phyloP scores from a whole-genome alignment of 2,113 vertebrate species.

The Neolamprologus hecqui region DNA sequence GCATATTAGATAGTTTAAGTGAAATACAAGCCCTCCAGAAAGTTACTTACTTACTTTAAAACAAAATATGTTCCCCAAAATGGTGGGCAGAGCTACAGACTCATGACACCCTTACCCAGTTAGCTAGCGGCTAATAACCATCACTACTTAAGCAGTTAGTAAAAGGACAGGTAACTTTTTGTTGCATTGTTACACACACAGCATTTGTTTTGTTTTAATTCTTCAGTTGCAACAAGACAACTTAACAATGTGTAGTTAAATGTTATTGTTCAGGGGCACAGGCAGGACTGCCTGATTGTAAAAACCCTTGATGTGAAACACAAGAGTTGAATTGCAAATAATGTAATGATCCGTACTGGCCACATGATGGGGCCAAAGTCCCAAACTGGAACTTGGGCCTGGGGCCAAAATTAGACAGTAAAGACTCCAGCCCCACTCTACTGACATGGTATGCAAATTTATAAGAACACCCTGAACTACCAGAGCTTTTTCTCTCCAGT shows the following conservation, averaged over 20 bases:
- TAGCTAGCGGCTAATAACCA: background rate
- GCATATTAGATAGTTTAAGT: background rate
- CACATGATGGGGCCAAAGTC: background rate
- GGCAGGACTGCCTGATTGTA: background rate
- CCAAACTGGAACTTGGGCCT: background rate
- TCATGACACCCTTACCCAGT: background rate
- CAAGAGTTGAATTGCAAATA: background rate
- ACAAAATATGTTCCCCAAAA: background rate
- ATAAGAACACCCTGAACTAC: background rate
- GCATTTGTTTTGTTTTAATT: background rate
- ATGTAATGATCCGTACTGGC: fast-evolving
- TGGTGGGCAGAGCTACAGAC: background rate
- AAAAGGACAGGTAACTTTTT: background rate
- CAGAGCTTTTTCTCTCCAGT: background rate
- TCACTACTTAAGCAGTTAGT: background rate
- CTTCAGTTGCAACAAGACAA: background rate
- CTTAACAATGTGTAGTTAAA: background rate
- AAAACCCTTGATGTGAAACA: background rate
- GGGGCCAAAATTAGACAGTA: fast-evolving
- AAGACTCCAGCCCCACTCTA: fast-evolving
- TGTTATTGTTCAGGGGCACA: fast-evolving
- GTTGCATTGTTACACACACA: background rate
- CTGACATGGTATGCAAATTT: background rate
- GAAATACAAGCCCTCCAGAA: background rate
- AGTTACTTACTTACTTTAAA: background rate